phyloP scores from a whole-genome alignment of 2,888 invertebrate genomes.

The Mesochorus sp. region DNA sequence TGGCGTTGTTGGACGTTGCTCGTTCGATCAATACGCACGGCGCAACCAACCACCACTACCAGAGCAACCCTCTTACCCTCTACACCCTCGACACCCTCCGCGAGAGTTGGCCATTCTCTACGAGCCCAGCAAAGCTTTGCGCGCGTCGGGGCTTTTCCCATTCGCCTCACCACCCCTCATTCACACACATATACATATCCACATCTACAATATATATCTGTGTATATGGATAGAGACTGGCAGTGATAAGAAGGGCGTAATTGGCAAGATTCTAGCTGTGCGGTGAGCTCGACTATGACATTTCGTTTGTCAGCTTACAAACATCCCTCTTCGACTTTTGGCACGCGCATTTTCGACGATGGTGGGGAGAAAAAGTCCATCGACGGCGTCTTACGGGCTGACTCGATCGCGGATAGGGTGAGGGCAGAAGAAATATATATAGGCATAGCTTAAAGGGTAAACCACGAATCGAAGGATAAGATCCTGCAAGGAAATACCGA shows the following conservation, averaged over 20 bases:
- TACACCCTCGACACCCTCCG: constrained; percentile 16
- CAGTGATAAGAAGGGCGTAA: not conserved
- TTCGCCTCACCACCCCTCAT: constrained; percentile 48
- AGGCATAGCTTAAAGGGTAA: constrained; percentile 3
- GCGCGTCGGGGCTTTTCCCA: constrained; percentile 56
- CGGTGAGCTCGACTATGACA: not conserved
- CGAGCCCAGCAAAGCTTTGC: constrained; percentile 47
- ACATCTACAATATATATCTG: no score
- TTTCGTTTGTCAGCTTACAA: not conserved
- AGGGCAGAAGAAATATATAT: constrained; percentile 23
- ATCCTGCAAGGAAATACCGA: constrained; percentile 39
- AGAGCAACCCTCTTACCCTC: constrained; percentile 39
- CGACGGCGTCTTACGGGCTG: constrained; percentile 62
- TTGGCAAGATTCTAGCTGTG: not conserved
- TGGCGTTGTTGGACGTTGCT: constrained; percentile 68
- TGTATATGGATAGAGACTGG: not conserved
- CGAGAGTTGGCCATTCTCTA: constrained; percentile 37
- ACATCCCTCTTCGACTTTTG: no score
- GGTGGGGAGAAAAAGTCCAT: constrained; percentile 7
- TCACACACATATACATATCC: constrained; percentile 16
- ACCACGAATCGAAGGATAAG: constrained; percentile 25
- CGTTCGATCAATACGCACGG: constrained; percentile 80
- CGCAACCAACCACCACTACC: constrained; percentile 69
- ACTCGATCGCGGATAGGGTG: constrained; percentile 21
- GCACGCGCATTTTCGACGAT: constrained; percentile 16